Base-by-base conservation (phyloP, 1,140 invertebrate species). In the Drusus annulatus region DNA sequence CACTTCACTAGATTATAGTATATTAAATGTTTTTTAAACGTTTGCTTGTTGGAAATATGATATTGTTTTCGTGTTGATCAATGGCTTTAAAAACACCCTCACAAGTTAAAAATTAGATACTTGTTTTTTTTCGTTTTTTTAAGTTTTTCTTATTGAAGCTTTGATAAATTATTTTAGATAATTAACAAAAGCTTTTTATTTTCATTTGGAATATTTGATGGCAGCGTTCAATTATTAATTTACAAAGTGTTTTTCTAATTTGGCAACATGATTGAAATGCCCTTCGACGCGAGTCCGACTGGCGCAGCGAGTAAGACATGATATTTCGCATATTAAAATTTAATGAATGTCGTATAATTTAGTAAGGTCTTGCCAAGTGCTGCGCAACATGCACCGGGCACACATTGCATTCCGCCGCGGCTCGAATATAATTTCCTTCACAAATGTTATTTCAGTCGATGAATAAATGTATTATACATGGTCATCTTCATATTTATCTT, bases 381-480 rank as follows among this genome's bases (percentile, higher is more conserved):
- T 65, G 62, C 16, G 16, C 16, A 15, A 25, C 16, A 13, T 28
- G 25, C 23, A 31, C 1, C 31, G 8, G 10, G 36, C 62, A 65
- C 28, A 28, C 7, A 28, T 65, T 31, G 21, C 62, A 25, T 31
- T 65, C 36, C 8, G 36, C 36, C 10, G 36, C 36, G 25, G 25
- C 25, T 28, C 6, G 28, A 31, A 65, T 65, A 60, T 60, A 17
- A 60, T 65, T 65, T 65, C 21, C 62, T 31, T 31, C 62, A 15
- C 62, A 65, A 65, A 65, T 25, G 28, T 65, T 65, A 65, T 25
- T 65, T 65, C 62, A 28, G 62, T 31, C 62, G 23, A 31, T 65
- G 62, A 65, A 65, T 65, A 65, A 65, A 65, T 65, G 62, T 28
- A 31, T 65, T 65, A 28, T 28, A 65, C n/a, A 65, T 65, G 62